Conservation (phyloP, 2,113 vertebrate genomes). For the Myotis yumanensis region DNA sequence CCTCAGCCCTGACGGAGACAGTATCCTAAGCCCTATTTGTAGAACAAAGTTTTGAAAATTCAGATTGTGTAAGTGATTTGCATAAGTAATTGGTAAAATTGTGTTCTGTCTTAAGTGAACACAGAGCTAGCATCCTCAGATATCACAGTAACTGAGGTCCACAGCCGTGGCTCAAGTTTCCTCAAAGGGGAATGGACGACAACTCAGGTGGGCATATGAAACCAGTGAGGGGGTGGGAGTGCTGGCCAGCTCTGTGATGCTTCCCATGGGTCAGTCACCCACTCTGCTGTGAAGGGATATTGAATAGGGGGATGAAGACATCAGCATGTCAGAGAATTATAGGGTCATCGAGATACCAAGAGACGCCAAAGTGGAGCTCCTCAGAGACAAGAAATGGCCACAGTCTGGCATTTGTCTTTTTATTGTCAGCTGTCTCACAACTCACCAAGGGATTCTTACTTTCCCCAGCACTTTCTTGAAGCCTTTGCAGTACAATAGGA, state of each 20-base stretch:
- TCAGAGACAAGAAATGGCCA: neutral
- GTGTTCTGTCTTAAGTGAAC: neutral
- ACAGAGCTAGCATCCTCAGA: neutral
- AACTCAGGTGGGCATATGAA: neutral
- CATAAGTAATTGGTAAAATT: neutral
- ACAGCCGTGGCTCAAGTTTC: neutral
- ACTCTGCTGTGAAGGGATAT: neutral
- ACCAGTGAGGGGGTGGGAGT: neutral
- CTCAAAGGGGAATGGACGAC: neutral
- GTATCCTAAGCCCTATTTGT: neutral
- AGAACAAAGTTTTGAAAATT: neutral
- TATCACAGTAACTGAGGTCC: neutral
- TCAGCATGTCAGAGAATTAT: neutral
- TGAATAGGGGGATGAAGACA: too few relatives aligned
- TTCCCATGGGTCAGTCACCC: neutral
- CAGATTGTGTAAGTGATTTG: neutral
- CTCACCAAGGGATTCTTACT: neutral
- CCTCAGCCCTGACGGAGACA: neutral
- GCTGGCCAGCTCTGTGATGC: too few relatives aligned
- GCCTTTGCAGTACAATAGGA: neutral
- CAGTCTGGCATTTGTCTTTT: neutral
- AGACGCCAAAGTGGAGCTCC: neutral
- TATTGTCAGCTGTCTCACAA: neutral
- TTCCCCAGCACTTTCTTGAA: slow-evolving; percentile 2
- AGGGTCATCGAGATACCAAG: neutral